Evolutionary conservation across 2,888 invertebrate genomes (phyloP).

Genomic region (Synanthedon vespiformis): DNA sequence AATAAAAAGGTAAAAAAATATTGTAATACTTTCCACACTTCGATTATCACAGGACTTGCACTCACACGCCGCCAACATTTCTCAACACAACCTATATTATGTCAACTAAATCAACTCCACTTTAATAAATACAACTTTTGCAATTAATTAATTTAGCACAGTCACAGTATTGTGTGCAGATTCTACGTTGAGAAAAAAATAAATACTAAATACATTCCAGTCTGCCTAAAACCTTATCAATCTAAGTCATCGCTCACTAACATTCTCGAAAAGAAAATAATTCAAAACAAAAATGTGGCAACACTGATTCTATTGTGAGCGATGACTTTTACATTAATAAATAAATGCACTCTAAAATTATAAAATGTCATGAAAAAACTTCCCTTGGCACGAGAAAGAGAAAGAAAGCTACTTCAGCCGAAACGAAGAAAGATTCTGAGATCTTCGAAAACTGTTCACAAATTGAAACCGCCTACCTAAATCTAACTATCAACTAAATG

Average conservation of each 20-base stretch:
- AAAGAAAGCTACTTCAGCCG: conserved; percentile 17
- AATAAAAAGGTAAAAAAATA: background rate
- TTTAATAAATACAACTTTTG: no score
- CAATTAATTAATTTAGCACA: no score
- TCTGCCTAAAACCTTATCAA: no score
- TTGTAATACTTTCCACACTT: conserved; percentile 7
- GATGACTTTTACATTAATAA: conserved; percentile 28
- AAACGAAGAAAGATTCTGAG: conserved; percentile 36
- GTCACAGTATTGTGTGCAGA: conserved; percentile 1
- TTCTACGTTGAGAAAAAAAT: conserved; percentile 14
- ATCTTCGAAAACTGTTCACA: conserved; percentile 61
- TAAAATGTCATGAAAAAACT: conserved; percentile 54
- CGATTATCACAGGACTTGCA: conserved; percentile 52
- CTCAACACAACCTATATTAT: no score
- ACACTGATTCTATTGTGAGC: no score
- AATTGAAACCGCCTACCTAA: conserved; percentile 30
- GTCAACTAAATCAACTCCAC: no score
- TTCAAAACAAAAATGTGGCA: no score
- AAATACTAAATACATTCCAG: conserved; percentile 9
- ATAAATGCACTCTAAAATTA: conserved; percentile 25
- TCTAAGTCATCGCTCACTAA: no score
- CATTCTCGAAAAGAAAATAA: no score
- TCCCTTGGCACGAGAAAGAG: conserved; percentile 56
- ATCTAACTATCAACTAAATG: conserved; percentile 21
- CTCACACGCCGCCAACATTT: conserved; percentile 15